Conservation (phyloP, 2,888 invertebrate genomes). For the Dynastes tityus region DNA sequence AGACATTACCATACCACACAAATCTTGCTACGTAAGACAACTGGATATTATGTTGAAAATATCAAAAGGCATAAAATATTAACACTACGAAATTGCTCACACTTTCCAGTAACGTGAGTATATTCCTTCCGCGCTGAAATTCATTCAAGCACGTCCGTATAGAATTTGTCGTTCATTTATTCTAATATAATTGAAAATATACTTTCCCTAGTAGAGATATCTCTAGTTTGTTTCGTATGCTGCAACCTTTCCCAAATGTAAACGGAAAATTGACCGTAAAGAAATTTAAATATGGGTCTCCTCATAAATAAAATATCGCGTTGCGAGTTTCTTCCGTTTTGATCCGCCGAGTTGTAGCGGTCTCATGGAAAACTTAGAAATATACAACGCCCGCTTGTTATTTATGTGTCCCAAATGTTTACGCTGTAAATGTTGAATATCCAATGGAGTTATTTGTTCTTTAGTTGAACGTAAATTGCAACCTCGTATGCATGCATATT, state of each 20-base stretch:
- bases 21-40: too few species aligned
- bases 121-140: neutral
- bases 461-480: neutral
- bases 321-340: slow-evolving; percentile 21
- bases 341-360: slow-evolving; percentile 18
- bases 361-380: slow-evolving; percentile 21
- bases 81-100: neutral
- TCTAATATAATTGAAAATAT: slow-evolving; percentile 38
- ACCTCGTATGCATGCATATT: slow-evolving; percentile 8
- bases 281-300: slow-evolving; percentile 34
- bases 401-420: slow-evolving; percentile 18
- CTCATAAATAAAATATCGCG: slow-evolving; percentile 46
- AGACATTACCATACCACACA: too few species aligned
- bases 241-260: slow-evolving; percentile 21
- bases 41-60: too few species aligned
- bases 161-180: slow-evolving; percentile 45
- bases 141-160: slow-evolving; percentile 37
- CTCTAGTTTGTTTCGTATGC: slow-evolving; percentile 26
- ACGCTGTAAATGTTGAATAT: slow-evolving; percentile 9
- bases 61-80: neutral
- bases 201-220: slow-evolving; percentile 1
- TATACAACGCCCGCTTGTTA: slow-evolving; percentile 22
- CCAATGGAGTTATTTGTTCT: slow-evolving; percentile 12
- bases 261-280: slow-evolving; percentile 38
- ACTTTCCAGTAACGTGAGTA: neutral